Evolutionary conservation across 1,140 invertebrate species (phyloP), one percentile per base, ranked within the genome.

Genomic region (Pseudomyrmex sp.): DNA sequence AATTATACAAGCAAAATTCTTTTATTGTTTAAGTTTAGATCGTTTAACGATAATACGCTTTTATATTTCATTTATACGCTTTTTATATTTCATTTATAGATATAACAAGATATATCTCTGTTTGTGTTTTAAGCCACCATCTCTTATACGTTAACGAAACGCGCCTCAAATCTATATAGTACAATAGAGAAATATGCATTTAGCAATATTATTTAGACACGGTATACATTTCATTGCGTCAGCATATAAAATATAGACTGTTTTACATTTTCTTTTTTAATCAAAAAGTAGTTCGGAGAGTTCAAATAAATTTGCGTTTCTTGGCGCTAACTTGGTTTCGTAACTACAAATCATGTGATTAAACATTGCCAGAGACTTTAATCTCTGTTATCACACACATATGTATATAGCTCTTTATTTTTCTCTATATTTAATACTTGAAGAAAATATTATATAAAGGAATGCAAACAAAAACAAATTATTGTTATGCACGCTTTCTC

Each of bases 401-500:
- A 8, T 48, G 3, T 54, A 44, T 75, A 62, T 75, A 62, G 15
- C 15, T 58, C 12, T 65, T 2, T 44, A 35, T 54, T 12, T 74
- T 46, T 63, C 59, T 62, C 1, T 59, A 7, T 61, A 61, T 10
- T 76, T 48, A 58, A 83, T 76, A 77, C 44, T n/a, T 72, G 65
- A 65, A n/a, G 18, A 10, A 82, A 75, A 56, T 83, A 83, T 35
- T 83, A 52, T 87, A 86, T 65, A 86, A 76, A 46, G 63, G 35
- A 83, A 86, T 86, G 79, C 73, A 83, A 54, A 83, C 35, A 35
- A 35, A 35, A 35, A 35, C 4, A 35, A 35, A 35, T 35, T 7
- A 77, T 23, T 76, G 80, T 87, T 87, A 83, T 86, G 85, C 85
- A 87, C 48, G 86, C 46, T 86, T 86, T 26, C 13, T 50, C 73